These are phyloP conservation scores for Mnemiopsis leidyi DNA, from an alignment of 37 sponge, comb jelly and placozoan species.

Conservation along the genomic window DNA sequence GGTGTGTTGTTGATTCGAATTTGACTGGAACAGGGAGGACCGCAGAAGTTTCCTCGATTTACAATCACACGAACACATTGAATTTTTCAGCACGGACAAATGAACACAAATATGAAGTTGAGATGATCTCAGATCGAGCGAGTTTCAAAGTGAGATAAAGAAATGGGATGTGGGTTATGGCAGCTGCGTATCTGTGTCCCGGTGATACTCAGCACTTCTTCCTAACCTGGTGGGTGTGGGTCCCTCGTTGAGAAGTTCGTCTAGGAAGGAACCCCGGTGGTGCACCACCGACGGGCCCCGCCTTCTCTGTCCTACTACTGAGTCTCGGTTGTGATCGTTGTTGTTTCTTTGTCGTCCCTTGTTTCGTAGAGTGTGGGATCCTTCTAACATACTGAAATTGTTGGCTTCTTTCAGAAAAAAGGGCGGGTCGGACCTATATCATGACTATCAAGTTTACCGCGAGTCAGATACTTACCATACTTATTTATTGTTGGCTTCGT, in stretches of 20 bases:
- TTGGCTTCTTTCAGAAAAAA: background rate
- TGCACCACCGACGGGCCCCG: background rate
- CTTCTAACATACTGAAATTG: constrained; percentile 57
- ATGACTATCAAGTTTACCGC: no score
- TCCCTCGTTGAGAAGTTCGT: background rate
- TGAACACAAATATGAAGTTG: background rate
- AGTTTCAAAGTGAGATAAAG: background rate
- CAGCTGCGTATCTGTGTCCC: background rate
- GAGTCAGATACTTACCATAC: no score
- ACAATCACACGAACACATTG: background rate
- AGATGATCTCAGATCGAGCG: no score
- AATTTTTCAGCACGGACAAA: background rate
- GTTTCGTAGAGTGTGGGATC: background rate
- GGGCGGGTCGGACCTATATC: no score
- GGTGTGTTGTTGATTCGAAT: no score
- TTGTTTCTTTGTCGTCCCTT: constrained; percentile 19
- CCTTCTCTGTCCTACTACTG: background rate
- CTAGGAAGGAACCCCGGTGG: background rate
- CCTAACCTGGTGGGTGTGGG: constrained; percentile 39
- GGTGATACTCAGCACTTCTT: background rate
- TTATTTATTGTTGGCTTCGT: no score
- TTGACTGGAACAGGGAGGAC: no score
- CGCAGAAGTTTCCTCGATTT: no score
- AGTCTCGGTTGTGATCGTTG: background rate
- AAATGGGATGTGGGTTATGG: background rate